phyloP scores from a whole-genome alignment of 2,888 invertebrate species.

The Drosophila greeni region DNA sequence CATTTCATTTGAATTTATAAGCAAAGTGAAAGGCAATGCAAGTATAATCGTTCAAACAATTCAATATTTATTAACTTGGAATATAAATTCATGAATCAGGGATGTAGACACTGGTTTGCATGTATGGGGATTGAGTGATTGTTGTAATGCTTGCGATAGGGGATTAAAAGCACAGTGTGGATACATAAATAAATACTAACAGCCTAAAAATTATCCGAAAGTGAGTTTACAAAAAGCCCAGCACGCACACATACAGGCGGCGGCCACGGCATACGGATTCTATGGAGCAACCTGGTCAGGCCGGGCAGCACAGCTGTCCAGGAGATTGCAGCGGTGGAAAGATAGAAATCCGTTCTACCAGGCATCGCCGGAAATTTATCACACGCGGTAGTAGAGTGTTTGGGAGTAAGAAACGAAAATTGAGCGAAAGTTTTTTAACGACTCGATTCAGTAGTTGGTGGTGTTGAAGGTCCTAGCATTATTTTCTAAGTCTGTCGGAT shows the following conservation, averaged over 20 bases:
- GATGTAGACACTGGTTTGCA: slow-evolving; percentile 17
- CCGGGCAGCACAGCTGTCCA: slow-evolving; percentile 38
- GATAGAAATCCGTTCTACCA: slow-evolving; percentile 9
- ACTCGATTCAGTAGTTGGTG: not conserved
- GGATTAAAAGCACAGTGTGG: slow-evolving; percentile 16
- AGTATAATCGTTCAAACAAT: slow-evolving; percentile 34
- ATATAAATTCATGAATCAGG: slow-evolving; percentile 20
- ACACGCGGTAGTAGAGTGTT: not conserved
- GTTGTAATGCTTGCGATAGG: slow-evolving; percentile 26
- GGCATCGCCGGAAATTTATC: slow-evolving; percentile 5
- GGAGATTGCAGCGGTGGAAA: slow-evolving; percentile 6
- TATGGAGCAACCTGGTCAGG: slow-evolving; percentile 1
- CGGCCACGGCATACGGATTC: not conserved
- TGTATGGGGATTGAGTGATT: slow-evolving; percentile 4
- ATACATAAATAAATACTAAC: slow-evolving; percentile 54
- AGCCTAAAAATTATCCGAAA: slow-evolving; percentile 51
- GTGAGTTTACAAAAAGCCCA: slow-evolving; percentile 7
- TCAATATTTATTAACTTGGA: slow-evolving; percentile 39
- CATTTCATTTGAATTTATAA: not conserved
- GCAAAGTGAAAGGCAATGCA: not conserved
- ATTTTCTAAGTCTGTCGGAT: slow-evolving; percentile 1
- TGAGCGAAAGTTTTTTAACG: too few species aligned
- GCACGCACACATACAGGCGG: slow-evolving; percentile 29
- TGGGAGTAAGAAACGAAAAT: not conserved
- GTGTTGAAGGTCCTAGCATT: not conserved